These are phyloP conservation scores for Colostygia pectinataria DNA, from an alignment of 2,888 invertebrate genomes.

Conservation along the genomic window DNA sequence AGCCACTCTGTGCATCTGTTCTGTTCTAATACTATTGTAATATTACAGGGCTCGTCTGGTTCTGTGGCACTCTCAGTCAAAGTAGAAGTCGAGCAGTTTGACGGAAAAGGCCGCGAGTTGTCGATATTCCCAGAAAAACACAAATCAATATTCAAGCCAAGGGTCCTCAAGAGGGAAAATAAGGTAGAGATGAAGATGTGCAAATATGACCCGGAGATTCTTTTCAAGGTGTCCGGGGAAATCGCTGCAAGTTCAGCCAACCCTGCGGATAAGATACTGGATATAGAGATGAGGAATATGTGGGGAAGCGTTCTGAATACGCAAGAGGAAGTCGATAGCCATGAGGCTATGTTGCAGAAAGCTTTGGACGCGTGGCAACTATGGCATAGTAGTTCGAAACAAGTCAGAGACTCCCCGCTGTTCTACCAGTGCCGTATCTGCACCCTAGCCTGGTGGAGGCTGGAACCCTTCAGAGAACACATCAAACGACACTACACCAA, in stretches of 20 bases:
- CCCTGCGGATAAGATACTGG: slow-evolving; percentile 39
- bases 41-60: neutral
- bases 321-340: fast-evolving
- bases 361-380: slow-evolving; percentile 37
- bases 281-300: slow-evolving; percentile 38
- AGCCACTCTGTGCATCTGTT: too few species aligned
- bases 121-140: too few species aligned
- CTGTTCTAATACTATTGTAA: too few species aligned
- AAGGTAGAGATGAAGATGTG: slow-evolving; percentile 10
- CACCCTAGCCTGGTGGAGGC: slow-evolving; percentile 51
- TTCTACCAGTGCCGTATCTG: slow-evolving; percentile 62
- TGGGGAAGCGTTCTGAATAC: slow-evolving; percentile 27
- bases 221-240: slow-evolving; percentile 27
- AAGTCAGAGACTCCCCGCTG: slow-evolving; percentile 38
- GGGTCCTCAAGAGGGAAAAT: neutral
- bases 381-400: slow-evolving; percentile 27
- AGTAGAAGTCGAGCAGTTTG: neutral
- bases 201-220: slow-evolving; percentile 10
- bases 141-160: neutral
- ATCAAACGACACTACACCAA: slow-evolving; percentile 26
- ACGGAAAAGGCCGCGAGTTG: too few species aligned
- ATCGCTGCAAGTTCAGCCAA: slow-evolving; percentile 20
- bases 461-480: slow-evolving; percentile 48
- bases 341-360: slow-evolving; percentile 33
- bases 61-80: neutral